These are phyloP conservation scores for Petaurus breviceps DNA, from an alignment of 2,113 vertebrate genomes.

Conservation along the genomic window DNA sequence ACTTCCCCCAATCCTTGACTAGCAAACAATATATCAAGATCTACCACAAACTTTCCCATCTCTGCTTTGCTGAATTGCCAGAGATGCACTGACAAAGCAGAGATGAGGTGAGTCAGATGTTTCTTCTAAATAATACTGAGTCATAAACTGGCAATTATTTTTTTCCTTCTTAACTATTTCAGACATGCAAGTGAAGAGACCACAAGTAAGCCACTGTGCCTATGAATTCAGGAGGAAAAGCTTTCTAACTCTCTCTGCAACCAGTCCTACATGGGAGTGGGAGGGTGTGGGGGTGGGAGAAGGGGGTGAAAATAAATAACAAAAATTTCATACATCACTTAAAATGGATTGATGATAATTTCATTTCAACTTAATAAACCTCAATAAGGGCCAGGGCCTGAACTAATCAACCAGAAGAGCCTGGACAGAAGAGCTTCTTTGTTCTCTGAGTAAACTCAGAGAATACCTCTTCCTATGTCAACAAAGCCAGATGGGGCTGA, in stretches of 20 bases:
- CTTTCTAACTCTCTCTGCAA: background rate
- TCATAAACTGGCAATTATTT: background rate
- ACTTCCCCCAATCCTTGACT: background rate
- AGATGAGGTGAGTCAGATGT: background rate
- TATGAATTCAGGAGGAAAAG: background rate
- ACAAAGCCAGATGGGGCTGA: no score
- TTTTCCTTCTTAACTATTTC: background rate
- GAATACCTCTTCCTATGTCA: no score
- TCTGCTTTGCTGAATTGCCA: background rate
- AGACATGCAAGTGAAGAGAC: background rate
- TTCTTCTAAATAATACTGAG: slow-evolving; percentile 1
- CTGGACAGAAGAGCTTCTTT: no score
- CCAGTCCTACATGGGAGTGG: background rate
- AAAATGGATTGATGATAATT: background rate
- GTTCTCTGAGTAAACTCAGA: no score
- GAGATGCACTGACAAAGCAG: rapidly evolving
- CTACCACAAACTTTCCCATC: background rate
- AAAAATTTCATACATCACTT: background rate
- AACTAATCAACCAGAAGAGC: no score
- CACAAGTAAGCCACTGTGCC: background rate
- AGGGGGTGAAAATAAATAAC: background rate
- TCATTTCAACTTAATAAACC: no score
- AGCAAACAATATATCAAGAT: background rate
- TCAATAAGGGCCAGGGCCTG: no score
- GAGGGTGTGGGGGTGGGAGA: no score